Conservation (phyloP, 2,113 vertebrate genomes). For the Halichoeres trimaculatus region DNA sequence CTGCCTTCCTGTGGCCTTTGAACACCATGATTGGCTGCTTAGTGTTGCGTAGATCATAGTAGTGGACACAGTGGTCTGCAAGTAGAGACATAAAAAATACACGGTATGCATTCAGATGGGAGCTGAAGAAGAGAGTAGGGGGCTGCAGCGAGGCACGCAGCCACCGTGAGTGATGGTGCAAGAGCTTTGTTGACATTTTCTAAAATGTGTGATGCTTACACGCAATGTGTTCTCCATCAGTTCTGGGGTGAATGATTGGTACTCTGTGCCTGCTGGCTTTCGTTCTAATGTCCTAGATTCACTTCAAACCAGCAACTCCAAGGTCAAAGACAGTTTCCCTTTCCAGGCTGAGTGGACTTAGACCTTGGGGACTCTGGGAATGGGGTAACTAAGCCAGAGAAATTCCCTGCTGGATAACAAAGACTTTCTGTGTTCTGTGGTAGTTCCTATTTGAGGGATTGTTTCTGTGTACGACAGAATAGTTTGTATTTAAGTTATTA, state of each 20-base stretch:
- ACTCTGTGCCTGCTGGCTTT: constrained; percentile 1
- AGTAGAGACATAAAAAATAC: not conserved
- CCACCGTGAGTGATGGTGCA: not conserved
- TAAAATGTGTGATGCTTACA: not conserved
- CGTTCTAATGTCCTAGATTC: not conserved
- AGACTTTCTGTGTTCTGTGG: not conserved
- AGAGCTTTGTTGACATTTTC: constrained; percentile 4
- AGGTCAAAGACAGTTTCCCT: constrained; percentile 3
- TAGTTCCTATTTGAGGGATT: not conserved
- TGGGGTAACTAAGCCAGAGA: not conserved
- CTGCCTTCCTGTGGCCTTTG: constrained; percentile 98
- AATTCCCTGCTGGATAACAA: constrained; percentile 4
- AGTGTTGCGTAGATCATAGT: constrained; percentile 99
- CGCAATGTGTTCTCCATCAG: not conserved
- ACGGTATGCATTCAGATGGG: not conserved
- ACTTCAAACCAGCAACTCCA: constrained; percentile 12
- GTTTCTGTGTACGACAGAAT: constrained; percentile 24
- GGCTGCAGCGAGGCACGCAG: not conserved
- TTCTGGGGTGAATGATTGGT: not conserved
- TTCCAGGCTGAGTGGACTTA: constrained; percentile 10
- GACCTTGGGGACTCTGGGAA: constrained; percentile 12
- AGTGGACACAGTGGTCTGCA: constrained; percentile 99
- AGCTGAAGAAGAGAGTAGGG: not conserved
- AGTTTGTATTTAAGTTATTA: constrained; percentile 20
- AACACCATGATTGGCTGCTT: constrained; percentile 99